These are phyloP conservation scores for Stenodera caucasica DNA, from an alignment of 2,888 invertebrate species.

Conservation along the genomic window DNA sequence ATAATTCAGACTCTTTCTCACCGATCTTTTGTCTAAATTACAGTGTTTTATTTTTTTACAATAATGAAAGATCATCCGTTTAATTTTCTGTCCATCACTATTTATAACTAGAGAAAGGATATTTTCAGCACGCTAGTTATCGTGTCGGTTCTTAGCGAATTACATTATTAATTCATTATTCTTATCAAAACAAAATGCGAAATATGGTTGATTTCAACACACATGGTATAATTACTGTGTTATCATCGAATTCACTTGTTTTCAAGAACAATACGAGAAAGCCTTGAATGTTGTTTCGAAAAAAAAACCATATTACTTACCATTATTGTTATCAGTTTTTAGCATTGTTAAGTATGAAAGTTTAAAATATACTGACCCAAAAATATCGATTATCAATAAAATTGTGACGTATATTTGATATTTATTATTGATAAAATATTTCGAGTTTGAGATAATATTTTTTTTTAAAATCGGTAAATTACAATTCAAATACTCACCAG, in stretches of 20 bases:
- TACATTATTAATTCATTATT: too few species aligned
- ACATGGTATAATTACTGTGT: not conserved
- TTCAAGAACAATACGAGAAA: not conserved
- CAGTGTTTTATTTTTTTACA: not conserved
- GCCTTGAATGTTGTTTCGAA: not conserved
- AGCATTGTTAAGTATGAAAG: not conserved
- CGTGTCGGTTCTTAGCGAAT: not conserved
- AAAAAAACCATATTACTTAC: not conserved
- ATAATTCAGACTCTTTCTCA: not conserved
- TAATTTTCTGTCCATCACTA: not conserved
- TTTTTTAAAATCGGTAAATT: too few species aligned
- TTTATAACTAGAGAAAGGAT: not conserved
- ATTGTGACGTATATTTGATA: not conserved
- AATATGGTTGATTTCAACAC: constrained; percentile 4
- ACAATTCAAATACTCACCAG: not conserved
- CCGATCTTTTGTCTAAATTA: not conserved
- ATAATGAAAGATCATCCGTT: not conserved
- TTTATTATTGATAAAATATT: not conserved
- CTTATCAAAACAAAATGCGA: too few species aligned
- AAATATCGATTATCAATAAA: not conserved
- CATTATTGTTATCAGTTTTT: not conserved
- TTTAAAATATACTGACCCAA: not conserved
- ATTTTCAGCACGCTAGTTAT: not conserved
- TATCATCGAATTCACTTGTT: not conserved
- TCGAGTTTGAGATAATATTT: not conserved